phyloP scores from a whole-genome alignment of 2,797 vertebrate species.

The Hydrocynus forskahlii region DNA sequence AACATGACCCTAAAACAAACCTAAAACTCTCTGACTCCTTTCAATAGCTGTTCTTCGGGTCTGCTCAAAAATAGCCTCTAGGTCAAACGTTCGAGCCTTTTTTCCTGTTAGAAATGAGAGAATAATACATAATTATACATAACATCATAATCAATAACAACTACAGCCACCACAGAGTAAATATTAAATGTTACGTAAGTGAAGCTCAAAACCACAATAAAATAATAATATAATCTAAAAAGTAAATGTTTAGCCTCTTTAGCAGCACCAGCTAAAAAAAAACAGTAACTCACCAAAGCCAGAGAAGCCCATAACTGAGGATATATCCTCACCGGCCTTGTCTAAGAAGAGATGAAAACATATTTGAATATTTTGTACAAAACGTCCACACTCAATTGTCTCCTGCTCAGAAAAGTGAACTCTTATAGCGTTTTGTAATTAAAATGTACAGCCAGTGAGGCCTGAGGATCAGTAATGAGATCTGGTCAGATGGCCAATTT shows the following conservation, averaged over 20 bases:
- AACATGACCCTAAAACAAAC: conserved; percentile 68
- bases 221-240: not conserved
- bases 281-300: conserved; percentile 76
- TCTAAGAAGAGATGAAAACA: conserved; percentile 29
- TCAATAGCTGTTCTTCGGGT: conserved; percentile 95
- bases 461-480: not conserved
- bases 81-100: conserved; percentile 95
- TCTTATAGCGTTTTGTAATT: not conserved
- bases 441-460: not conserved
- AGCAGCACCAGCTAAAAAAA: not conserved
- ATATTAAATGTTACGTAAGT: not conserved
- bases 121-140: not conserved
- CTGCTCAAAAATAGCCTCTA: conserved; percentile 96
- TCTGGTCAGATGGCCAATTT: not conserved
- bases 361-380: not conserved
- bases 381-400: not conserved
- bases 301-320: conserved; percentile 82
- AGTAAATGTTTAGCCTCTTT: not conserved
- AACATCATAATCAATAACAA: conserved; percentile 12
- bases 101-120: conserved; percentile 77
- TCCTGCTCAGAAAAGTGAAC: no score
- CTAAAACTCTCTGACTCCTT: conserved; percentile 86
- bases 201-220: not conserved
- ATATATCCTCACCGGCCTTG: conserved; percentile 65
- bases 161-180: not conserved